Evolutionary conservation across 2,888 invertebrate genomes (phyloP).

Genomic region (Amphiduros pacificus): DNA sequence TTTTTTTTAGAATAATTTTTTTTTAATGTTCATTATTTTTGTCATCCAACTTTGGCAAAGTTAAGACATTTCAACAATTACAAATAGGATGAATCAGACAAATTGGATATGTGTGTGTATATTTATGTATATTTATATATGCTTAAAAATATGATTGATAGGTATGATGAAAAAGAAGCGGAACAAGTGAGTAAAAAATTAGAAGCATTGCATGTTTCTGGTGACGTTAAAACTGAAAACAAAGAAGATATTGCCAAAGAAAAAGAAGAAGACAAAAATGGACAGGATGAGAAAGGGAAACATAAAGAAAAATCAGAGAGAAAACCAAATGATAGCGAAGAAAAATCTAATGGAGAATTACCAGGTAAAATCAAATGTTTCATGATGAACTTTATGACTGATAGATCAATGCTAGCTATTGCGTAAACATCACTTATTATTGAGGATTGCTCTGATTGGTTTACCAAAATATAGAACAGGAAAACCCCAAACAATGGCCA

Average conservation of each 20-base stretch:
- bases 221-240: no score
- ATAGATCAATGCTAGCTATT: no score
- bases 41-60: neutral
- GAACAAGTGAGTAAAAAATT: conserved; percentile 46
- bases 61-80: no score
- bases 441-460: no score
- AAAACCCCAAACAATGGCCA: no score
- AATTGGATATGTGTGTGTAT: no score
- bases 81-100: no score
- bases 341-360: conserved; percentile 17
- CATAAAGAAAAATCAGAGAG: conserved; percentile 17
- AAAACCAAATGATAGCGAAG: conserved; percentile 20
- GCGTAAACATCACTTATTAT: no score
- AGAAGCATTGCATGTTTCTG: conserved; percentile 33
- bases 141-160: conserved; percentile 16
- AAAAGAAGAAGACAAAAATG: conserved; percentile 20
- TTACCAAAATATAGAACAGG: no score
- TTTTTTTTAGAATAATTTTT: no score
- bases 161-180: conserved; percentile 51
- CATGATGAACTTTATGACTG: neutral
- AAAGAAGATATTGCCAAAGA: no score
- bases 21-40: neutral
- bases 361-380: conserved; percentile 6
- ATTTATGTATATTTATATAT: no score
- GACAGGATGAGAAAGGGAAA: conserved; percentile 24